Evolutionary conservation across 2,113 vertebrate species (phyloP).

Genomic region (Anoura caudifer): DNA sequence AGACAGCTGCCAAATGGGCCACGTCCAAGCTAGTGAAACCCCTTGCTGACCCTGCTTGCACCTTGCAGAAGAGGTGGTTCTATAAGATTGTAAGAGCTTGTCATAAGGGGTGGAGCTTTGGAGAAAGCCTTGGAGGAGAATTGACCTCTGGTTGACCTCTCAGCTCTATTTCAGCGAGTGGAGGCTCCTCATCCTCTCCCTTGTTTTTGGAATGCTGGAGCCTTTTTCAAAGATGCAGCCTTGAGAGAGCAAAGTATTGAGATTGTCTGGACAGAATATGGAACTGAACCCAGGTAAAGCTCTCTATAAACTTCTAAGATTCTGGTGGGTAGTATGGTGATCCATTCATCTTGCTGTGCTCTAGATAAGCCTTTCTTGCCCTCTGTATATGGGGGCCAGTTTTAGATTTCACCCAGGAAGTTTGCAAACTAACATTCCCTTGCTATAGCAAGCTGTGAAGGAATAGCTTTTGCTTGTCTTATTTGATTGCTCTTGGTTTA

Average conservation of each 20-base stretch:
- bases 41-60: neutral
- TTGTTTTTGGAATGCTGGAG: neutral
- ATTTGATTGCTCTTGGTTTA: neutral
- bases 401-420: neutral
- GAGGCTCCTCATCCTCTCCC: rapidly evolving
- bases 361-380: neutral
- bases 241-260: neutral
- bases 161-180: rapidly evolving
- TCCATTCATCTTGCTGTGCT: rapidly evolving
- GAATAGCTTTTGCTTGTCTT: neutral
- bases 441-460: neutral
- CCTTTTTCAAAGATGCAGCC: neutral
- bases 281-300: neutral
- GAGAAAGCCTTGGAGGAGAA: neutral
- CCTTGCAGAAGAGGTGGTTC: neutral
- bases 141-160: rapidly evolving
- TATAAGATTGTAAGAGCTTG: too few relatives aligned
- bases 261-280: neutral
- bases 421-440: neutral
- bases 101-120: neutral
- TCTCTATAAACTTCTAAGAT: neutral
- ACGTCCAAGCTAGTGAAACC: neutral
- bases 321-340: neutral
- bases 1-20: neutral
- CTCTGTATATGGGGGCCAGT: neutral